Conservation (phyloP, 1,140 invertebrate species). For the Sycophila sp. region DNA sequence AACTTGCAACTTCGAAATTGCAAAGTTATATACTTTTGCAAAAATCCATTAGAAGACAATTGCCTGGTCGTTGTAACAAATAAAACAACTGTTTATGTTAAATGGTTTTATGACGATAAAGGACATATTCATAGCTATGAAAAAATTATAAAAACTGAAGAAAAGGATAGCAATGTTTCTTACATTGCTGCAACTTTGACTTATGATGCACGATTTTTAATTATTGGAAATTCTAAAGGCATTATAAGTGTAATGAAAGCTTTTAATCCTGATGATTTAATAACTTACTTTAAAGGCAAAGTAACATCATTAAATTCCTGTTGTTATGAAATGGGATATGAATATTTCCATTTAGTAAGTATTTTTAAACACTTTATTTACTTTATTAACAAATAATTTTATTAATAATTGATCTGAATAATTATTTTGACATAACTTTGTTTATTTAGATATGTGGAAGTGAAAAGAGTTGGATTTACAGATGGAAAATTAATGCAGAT, state of each 20-base stretch:
- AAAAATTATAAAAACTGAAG: slow-evolving; percentile 41
- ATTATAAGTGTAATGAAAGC: slow-evolving; percentile 53
- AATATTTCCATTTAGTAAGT: slow-evolving; percentile 55
- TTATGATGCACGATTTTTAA: slow-evolving; percentile 56
- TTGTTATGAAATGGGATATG: slow-evolving; percentile 42
- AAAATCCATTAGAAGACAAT: slow-evolving; percentile 43
- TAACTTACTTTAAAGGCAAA: slow-evolving; percentile 54
- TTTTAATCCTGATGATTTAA: slow-evolving; percentile 41
- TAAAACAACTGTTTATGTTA: slow-evolving; percentile 50
- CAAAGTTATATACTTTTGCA: slow-evolving; percentile 52
- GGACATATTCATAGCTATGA: slow-evolving; percentile 50
- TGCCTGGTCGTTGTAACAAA: slow-evolving; percentile 56
- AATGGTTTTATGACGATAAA: slow-evolving; percentile 45
- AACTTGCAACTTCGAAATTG: slow-evolving; percentile 46
- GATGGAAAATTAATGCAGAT: slow-evolving; percentile 53
- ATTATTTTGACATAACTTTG: no score
- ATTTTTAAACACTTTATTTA: neutral
- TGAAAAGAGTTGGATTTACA: slow-evolving; percentile 53
- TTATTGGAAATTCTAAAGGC: slow-evolving; percentile 55
- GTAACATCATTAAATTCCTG: slow-evolving; percentile 59
- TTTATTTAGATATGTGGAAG: slow-evolving; percentile 52
- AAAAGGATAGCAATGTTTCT: slow-evolving; percentile 42
- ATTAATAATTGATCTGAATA: no score
- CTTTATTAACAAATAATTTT: neutral
- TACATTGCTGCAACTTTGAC: slow-evolving; percentile 57